Conservation (phyloP, 1,140 invertebrate genomes). For the Cydia fagiglandana region DNA sequence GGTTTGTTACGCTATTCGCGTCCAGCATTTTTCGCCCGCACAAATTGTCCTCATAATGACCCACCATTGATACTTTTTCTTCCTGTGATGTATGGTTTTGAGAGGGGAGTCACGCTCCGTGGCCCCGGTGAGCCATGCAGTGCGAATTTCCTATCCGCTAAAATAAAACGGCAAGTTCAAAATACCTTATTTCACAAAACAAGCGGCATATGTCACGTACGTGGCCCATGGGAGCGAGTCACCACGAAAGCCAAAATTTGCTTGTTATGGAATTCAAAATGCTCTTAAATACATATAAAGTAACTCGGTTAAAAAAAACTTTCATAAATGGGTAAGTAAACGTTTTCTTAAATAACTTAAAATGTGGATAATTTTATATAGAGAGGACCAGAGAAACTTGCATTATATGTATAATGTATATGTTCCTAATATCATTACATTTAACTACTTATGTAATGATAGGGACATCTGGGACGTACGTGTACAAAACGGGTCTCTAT, state of each 20-base stretch:
- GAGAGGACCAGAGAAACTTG: no score
- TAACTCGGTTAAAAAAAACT: no score
- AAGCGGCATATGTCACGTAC: background rate
- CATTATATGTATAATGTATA: no score
- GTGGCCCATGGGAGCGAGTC: background rate
- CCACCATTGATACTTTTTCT: constrained; percentile 29
- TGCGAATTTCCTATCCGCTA: background rate
- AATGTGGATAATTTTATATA: no score
- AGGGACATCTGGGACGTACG: no score
- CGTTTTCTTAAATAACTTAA: no score
- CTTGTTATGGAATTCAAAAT: background rate
- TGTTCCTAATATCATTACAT: no score
- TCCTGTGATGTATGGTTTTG: constrained; percentile 23
- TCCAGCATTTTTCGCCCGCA: constrained; percentile 12
- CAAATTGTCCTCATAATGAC: constrained; percentile 30
- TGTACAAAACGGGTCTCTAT: no score
- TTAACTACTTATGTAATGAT: no score
- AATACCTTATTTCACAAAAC: background rate
- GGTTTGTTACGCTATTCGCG: constrained; percentile 1
- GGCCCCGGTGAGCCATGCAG: background rate
- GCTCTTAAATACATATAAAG: no score
- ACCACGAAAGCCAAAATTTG: background rate
- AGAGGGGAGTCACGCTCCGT: constrained; percentile 24
- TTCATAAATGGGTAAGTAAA: no score
- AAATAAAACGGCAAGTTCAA: background rate